Evolutionary conservation across 2,888 invertebrate genomes (phyloP).

Genomic region (Muscina levida): DNA sequence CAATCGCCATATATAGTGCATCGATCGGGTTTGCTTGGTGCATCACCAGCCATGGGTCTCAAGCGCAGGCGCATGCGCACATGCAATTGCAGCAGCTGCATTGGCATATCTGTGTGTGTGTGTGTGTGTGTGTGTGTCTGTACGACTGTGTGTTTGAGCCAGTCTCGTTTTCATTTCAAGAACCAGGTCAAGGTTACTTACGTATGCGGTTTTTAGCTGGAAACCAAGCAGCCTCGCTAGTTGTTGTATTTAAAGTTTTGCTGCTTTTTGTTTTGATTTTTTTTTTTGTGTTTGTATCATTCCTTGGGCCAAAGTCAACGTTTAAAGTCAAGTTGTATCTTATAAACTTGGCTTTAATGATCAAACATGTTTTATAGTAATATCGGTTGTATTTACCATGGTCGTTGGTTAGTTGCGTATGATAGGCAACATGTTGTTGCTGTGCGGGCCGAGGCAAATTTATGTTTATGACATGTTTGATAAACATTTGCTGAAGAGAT

Average conservation of each 20-base stretch:
- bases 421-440: conserved; percentile 14
- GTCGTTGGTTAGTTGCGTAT: conserved; percentile 1
- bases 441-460: not conserved
- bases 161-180: conserved; percentile 77
- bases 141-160: too few species aligned
- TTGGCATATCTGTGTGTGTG: conserved; percentile 53
- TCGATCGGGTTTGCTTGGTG: not conserved
- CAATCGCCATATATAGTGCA: not conserved
- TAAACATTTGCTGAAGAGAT: not conserved
- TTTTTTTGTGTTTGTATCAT: conserved; percentile 3
- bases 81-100: conserved; percentile 50
- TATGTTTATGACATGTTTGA: not conserved
- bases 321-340: conserved; percentile 60
- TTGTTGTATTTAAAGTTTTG: not conserved
- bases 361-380: conserved; percentile 44
- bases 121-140: too few species aligned
- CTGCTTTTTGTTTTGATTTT: not conserved
- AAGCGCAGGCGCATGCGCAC: conserved; percentile 45
- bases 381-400: not conserved
- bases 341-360: conserved; percentile 42
- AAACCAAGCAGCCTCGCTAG: conserved; percentile 31
- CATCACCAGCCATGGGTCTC: conserved; percentile 15
- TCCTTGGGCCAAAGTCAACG: conserved; percentile 62
- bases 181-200: conserved; percentile 79
- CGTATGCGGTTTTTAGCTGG: conserved; percentile 45